Conservation (phyloP, 2,113 vertebrate genomes). For the Jaculus jaculus region DNA sequence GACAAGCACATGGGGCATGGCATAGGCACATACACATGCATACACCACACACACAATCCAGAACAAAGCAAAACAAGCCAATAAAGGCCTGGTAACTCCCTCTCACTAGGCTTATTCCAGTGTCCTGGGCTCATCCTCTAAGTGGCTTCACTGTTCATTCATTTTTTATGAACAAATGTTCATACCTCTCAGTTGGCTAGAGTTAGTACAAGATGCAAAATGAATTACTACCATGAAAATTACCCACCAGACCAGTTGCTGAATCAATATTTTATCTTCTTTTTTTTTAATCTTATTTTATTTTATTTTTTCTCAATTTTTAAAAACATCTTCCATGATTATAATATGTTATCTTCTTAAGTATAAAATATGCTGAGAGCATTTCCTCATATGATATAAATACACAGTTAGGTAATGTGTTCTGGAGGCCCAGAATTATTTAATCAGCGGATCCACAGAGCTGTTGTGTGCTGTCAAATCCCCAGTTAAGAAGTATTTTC, state of each 20-base stretch:
- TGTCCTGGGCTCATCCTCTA: background rate
- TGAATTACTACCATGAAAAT: background rate
- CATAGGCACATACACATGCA: no score
- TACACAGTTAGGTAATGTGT: background rate
- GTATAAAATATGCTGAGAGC: background rate
- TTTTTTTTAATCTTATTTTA: no score
- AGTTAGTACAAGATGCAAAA: conserved; percentile 30
- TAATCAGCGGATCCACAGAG: background rate
- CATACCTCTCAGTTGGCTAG: background rate
- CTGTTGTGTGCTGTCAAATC: background rate
- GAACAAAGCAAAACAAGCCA: background rate
- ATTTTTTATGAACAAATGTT: conserved; percentile 11
- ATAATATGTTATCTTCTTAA: background rate
- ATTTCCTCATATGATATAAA: background rate
- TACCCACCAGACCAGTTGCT: conserved; percentile 11
- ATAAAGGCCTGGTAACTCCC: background rate
- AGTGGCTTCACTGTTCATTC: background rate
- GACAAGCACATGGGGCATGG: no score
- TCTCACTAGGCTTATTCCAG: background rate
- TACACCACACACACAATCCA: no score
- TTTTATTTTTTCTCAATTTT: no score
- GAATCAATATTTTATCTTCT: conserved; percentile 18
- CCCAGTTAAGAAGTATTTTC: background rate
- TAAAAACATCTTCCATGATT: no score
- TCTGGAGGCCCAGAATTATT: background rate